Evolutionary conservation across 2,797 vertebrate genomes (phyloP).

Genomic region (Chaetophractus vellerosus): DNA sequence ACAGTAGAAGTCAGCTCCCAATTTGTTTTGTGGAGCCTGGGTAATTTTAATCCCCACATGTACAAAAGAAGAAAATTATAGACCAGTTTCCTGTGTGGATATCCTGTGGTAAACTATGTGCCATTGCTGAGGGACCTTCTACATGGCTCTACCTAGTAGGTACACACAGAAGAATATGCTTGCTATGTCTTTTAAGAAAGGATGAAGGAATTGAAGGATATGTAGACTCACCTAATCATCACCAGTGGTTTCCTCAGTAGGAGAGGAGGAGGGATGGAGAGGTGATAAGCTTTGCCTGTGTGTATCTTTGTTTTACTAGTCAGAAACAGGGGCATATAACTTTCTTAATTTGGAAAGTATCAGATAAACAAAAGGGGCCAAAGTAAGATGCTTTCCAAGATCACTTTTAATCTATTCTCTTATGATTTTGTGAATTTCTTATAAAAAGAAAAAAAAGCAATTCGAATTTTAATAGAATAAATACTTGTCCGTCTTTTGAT

Average conservation of each 20-base stretch:
- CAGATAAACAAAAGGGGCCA: neutral
- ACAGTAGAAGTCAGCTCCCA: neutral
- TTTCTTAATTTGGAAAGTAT: neutral
- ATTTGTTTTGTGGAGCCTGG: neutral
- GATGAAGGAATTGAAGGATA: neutral
- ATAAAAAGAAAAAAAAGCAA: neutral
- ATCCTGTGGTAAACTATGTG: neutral
- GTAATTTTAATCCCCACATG: neutral
- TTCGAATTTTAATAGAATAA: neutral
- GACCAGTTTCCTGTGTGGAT: neutral
- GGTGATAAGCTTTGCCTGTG: neutral
- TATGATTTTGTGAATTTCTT: neutral
- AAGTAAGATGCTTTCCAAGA: neutral
- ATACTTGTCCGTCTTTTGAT: neutral
- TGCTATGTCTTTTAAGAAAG: neutral
- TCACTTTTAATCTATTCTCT: neutral
- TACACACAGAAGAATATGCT: neutral
- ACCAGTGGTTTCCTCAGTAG: neutral
- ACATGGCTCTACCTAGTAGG: neutral
- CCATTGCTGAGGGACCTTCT: neutral
- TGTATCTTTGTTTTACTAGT: neutral
- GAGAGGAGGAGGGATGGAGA: neutral
- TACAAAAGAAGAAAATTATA: neutral
- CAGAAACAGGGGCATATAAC: neutral
- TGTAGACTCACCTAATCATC: neutral